Conservation (phyloP, 2,797 vertebrate genomes). For the Luscinia megarhynchos region DNA sequence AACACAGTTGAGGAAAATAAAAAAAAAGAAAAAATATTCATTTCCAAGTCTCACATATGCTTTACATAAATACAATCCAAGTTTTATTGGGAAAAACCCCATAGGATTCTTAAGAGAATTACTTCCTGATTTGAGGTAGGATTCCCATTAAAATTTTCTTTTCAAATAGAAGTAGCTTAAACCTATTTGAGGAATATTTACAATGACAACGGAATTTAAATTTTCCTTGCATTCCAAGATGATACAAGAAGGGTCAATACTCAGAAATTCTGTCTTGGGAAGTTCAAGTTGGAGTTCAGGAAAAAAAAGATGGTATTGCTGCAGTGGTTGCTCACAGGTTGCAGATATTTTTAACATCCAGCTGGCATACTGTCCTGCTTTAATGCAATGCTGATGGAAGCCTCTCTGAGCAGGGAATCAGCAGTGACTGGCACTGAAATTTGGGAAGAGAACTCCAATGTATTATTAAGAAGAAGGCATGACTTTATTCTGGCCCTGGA, state of each 20-base stretch:
- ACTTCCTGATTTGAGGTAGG: neutral
- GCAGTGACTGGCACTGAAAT: neutral
- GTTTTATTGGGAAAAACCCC: neutral
- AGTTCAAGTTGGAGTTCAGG: neutral
- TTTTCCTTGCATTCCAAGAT: neutral
- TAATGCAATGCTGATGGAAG: neutral
- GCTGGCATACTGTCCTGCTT: neutral
- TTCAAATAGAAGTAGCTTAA: neutral
- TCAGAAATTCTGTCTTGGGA: neutral
- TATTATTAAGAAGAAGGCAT: fast-evolving
- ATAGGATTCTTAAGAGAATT: neutral
- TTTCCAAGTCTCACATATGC: neutral
- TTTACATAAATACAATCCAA: neutral
- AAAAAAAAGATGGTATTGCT: neutral
- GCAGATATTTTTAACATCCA: neutral
- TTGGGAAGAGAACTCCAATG: neutral
- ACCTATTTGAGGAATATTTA: neutral
- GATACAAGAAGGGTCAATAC: neutral
- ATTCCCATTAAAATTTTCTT: neutral
- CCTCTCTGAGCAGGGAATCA: neutral
- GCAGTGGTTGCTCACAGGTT: neutral
- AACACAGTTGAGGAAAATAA: neutral
- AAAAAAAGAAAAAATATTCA: neutral
- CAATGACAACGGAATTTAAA: neutral
- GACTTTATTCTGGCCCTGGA: neutral